Evolutionary conservation across 1,140 invertebrate species (phyloP), one percentile per base, ranked within the genome.

Genomic region (Marisa cornuarietis): DNA sequence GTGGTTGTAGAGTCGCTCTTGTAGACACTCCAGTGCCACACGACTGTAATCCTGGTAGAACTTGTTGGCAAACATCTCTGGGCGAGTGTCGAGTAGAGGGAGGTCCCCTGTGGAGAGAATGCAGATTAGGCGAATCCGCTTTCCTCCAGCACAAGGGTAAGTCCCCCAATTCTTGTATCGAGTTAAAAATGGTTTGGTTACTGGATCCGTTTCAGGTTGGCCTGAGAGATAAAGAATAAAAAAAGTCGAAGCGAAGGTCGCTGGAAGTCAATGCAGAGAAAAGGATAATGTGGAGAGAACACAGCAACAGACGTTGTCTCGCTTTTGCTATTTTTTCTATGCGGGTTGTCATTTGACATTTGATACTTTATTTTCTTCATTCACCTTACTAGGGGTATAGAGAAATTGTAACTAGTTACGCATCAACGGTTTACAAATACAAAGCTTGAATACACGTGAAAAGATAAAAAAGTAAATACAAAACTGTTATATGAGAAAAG

Each of bases 11-110:
- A 84, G 77, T 58, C 82, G 82, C 72, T 88, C 85, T 72, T 89
- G 87, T 76, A 90, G 66, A 77, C 90, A 91, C 18, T 88, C 85
- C 5, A 85, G 82, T 0, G 86, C 81, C 11, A 84, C 75, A 0
- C 78, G 85, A 58, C 90, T 82, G 80, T 79, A 85, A 52, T 85
- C 82, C 31, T 80, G 69, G 79, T 87, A 82, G 75, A 91, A 88
- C 79, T 91, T 91, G 83, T 91, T 91, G 54, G 85, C 87, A 79
- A 90, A 88, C 26, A 90, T 75, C 71, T 87, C 79, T n/a, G 54
- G 82, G 62, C 83, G 42, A 14, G 68, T 54, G 0, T 52, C 52
- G 1, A 90, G 69, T 26, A 78, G 68, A 7, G 84, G 81, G 0
- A 91, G 79, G 79, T 81, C 76, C 66, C 76, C 76, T 26, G 61